Base-by-base conservation (phyloP, 2,113 vertebrate genomes). In the Gallinago jamesoni region DNA sequence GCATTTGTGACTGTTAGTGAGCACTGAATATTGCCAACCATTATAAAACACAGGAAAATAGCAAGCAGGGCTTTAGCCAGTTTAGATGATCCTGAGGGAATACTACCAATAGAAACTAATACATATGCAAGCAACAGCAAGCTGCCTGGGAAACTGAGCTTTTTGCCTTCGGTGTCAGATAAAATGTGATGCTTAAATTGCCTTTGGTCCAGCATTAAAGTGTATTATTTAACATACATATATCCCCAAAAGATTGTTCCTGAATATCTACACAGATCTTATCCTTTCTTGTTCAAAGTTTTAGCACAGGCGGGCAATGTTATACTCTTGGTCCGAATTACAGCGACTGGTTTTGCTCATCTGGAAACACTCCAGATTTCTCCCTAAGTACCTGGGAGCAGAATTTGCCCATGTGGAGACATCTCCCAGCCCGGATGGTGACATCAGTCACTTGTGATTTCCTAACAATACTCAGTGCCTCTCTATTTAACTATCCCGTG, bases 121-220 rank as follows among this genome's bases (percentile, higher is more conserved):
- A 70, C 64, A 92, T 92, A 94, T 77, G 89, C 50, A 95, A 95
- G 85, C 67, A 73, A 78, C 7, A 93, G 69, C 47, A 72, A 87
- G 60, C 83, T 89, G 73, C 76, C 79, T 30, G 43, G 41, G 57
- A 70, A 88, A 88, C 0, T 0, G 27, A 86, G 88, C 16, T 12
- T 48, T 84, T 41, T 39, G 85, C 84, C 92, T 81, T 78, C 2
- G 1, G 39, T 55, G 30, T 84, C 79, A 89, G 72, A 81, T 69
- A 81, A 80, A 89, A 79, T 4, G 15, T 60, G 84, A 84, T 35
- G 33, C 33, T 76, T 45, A 15, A 27, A 39, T 3, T 87, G 83
- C 76, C 90, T 86, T 28, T 43, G 90, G 90, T 55, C 67, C 56
- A 64, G 45, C 7, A 8, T 37, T 92, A 88, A 93, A 93, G 60